Evolutionary conservation across 2,113 vertebrate species (phyloP).

Genomic region (Reinhardtius hippoglossoides): DNA sequence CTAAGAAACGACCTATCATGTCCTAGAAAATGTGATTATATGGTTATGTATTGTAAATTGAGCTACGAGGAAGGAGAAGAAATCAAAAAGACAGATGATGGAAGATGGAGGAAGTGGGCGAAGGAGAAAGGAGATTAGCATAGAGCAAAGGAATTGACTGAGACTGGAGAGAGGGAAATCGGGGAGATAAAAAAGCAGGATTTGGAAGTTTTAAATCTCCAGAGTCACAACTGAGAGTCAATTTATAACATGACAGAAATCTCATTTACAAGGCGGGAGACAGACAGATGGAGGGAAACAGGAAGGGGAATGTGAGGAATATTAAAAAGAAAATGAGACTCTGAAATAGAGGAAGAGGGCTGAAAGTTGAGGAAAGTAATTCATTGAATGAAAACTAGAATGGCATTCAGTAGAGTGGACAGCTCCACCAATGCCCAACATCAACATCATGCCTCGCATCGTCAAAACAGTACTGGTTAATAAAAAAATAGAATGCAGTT

Average conservation of each 20-base stretch:
- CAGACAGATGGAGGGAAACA: neutral
- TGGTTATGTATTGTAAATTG: neutral
- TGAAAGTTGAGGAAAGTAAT: neutral
- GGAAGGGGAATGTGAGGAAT: neutral
- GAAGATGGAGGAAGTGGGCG: neutral
- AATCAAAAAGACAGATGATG: neutral
- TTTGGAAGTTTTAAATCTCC: conserved; percentile 30
- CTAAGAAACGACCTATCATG: too few relatives aligned
- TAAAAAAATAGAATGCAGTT: too few relatives aligned
- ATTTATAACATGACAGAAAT: conserved; percentile 8
- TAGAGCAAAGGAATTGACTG: neutral
- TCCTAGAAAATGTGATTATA: neutral
- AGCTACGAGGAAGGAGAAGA: conserved; percentile 1
- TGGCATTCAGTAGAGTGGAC: too few relatives aligned
- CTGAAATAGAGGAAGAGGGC: neutral
- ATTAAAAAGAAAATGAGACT: neutral
- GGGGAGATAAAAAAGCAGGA: conserved; percentile 20
- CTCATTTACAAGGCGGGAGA: neutral
- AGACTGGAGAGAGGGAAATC: neutral
- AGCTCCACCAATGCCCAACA: too few relatives aligned
- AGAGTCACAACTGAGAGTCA: conserved; percentile 17
- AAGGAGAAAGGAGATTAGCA: conserved; percentile 14
- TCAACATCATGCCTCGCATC: too few relatives aligned
- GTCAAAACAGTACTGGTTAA: too few relatives aligned
- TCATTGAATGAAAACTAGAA: too few relatives aligned